Percentiles rank a stretch among this genome's conserved stretches.
Conservation (phyloP, 2,113 vertebrate genomes). For the Erythrocebus patas region DNA sequence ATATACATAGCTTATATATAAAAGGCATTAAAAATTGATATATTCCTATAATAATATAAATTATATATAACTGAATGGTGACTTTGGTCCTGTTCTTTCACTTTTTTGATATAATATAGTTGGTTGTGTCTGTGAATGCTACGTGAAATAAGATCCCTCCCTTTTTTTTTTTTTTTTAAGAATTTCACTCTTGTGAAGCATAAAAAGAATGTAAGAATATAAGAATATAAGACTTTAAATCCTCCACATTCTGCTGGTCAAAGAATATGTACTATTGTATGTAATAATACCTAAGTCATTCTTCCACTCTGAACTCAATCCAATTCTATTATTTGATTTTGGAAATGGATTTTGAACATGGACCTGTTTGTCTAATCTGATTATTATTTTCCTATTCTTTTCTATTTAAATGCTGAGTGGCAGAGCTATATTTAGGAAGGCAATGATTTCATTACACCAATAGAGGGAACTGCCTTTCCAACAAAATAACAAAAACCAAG, state of each 20-base stretch:
- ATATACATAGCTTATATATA: too few relatives aligned
- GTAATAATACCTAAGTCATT: constrained; percentile 75
- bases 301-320: constrained; percentile 77
- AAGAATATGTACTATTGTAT: constrained; percentile 69
- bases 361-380: constrained; percentile 78
- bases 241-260: constrained; percentile 47
- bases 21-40: too few relatives aligned
- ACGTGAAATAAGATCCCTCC: fast-evolving
- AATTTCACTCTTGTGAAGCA: background rate
- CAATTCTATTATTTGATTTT: constrained; percentile 81
- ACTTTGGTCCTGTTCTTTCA: background rate
- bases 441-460: constrained; percentile 78
- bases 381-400: constrained; percentile 75
- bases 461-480: constrained; percentile 79
- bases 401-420: constrained; percentile 74
- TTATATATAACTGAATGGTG: background rate
- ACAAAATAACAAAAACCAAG: constrained; percentile 74
- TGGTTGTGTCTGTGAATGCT: background rate
- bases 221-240: constrained; percentile 42
- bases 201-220: background rate
- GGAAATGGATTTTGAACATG: constrained; percentile 80
- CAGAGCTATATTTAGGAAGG: constrained; percentile 67
- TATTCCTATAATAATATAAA: too few relatives aligned
- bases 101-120: background rate
- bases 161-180: background rate